phyloP scores from a whole-genome alignment of 2,888 invertebrate species.

The Scaptomyza flava region DNA sequence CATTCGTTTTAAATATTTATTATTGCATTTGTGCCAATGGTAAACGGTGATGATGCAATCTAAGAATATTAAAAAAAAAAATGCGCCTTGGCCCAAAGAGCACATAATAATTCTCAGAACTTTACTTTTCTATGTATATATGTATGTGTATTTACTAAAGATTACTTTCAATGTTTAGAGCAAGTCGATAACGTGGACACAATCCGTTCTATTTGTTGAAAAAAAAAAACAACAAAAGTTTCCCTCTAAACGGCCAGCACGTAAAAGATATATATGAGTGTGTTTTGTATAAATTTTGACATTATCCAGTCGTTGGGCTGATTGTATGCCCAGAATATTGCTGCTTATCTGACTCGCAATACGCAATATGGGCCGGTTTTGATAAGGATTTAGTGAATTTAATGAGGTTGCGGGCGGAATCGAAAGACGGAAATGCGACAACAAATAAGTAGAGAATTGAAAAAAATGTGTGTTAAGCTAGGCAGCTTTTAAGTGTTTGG shows the following conservation, averaged over 20 bases:
- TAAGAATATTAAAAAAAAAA: conserved; percentile 3
- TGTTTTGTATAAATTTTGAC: background rate
- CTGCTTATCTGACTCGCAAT: conserved; percentile 53
- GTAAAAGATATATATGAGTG: background rate
- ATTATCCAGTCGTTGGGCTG: conserved; percentile 44
- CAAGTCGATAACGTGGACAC: conserved; percentile 2
- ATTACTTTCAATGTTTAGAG: background rate
- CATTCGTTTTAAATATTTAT: conserved; percentile 5
- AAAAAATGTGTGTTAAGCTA: background rate
- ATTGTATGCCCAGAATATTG: conserved; percentile 22
- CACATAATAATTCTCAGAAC: conserved; percentile 28
- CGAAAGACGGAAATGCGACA: conserved; percentile 51
- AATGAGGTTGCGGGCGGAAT: conserved; percentile 31
- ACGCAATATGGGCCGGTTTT: conserved; percentile 36
- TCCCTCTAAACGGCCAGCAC: background rate
- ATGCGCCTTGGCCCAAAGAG: conserved; percentile 36
- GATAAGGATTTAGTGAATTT: conserved; percentile 41
- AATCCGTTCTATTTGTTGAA: conserved; percentile 1
- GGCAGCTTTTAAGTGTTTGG: background rate
- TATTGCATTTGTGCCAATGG: conserved; percentile 10
- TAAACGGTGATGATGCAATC: conserved; percentile 36
- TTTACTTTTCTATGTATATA: background rate
- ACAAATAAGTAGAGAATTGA: conserved; percentile 3
- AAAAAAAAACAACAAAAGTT: background rate
- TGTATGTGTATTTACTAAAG: conserved; percentile 1